Percentiles rank a stretch among this genome's conserved stretches.
Conservation (phyloP, 2,797 vertebrate species). For the Cirrhinus mrigala region DNA sequence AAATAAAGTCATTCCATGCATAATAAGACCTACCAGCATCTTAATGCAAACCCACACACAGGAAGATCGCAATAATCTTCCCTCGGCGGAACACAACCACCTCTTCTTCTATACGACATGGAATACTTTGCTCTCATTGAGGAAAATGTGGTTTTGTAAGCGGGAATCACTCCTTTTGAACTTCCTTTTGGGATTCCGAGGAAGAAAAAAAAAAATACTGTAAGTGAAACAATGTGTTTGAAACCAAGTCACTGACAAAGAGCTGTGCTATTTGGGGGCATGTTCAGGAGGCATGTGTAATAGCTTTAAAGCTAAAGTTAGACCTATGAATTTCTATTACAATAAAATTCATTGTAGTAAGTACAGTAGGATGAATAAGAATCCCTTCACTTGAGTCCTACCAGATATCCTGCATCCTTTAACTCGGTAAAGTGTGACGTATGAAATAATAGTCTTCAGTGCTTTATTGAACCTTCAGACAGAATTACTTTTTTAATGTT, state of each 20-base stretch:
- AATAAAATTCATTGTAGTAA: conserved; percentile 10
- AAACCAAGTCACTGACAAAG: conserved; percentile 18
- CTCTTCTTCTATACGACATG: not conserved
- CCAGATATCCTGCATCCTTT: not conserved
- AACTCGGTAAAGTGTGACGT: not conserved
- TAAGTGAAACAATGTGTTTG: conserved; percentile 31
- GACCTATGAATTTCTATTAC: conserved; percentile 13
- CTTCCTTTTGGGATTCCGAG: conserved; percentile 31
- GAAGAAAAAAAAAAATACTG: not conserved
- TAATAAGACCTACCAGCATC: not conserved
- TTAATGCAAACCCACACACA: conserved; percentile 8
- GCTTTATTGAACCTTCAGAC: not conserved
- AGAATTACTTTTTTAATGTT: not conserved
- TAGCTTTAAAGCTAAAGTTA: conserved; percentile 20
- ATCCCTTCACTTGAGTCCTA: not conserved
- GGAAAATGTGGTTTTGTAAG: conserved; percentile 29
- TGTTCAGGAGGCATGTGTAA: not conserved
- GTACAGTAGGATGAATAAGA: not conserved
- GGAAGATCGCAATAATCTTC: not conserved
- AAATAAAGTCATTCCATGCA: not conserved
- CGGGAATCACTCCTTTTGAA: conserved; percentile 39
- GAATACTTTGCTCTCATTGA: conserved; percentile 28
- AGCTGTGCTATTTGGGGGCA: conserved; percentile 3
- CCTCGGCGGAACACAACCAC: conserved; percentile 1
- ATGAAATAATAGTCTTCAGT: not conserved